Evolutionary conservation across 2,888 invertebrate genomes (phyloP).

Genomic region (Ceriagrion tenellum): DNA sequence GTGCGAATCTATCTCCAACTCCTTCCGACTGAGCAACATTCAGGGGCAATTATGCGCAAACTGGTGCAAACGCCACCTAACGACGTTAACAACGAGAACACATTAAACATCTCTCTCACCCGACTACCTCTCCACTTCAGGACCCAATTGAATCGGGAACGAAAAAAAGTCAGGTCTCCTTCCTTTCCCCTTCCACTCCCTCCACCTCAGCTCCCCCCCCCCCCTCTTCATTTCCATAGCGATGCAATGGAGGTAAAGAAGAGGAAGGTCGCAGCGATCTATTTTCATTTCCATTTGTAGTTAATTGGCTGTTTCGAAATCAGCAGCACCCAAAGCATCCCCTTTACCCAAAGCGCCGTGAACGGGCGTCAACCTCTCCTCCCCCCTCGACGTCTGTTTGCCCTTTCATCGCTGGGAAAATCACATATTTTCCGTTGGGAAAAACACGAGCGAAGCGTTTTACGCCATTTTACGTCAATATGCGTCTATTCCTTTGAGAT

Average conservation of each 20-base stretch:
- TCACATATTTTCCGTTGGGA: neutral
- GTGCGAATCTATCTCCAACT: neutral
- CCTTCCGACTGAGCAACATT: neutral
- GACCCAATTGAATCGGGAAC: neutral
- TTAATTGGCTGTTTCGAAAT: conserved; percentile 7
- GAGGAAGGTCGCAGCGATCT: neutral
- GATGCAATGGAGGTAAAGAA: neutral
- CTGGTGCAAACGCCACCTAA: neutral
- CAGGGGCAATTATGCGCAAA: neutral
- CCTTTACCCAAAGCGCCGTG: no score
- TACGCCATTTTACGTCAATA: neutral
- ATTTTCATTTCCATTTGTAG: neutral
- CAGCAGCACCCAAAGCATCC: neutral
- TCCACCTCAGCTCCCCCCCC: neutral
- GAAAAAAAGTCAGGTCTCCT: neutral
- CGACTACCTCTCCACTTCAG: neutral
- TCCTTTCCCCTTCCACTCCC: neutral
- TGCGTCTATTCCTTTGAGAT: neutral
- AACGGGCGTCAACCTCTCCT: neutral
- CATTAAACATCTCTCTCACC: neutral
- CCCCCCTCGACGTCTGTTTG: neutral
- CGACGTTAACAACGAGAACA: neutral
- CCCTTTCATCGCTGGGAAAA: neutral
- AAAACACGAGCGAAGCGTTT: neutral
- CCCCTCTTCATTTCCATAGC: neutral